Percentiles rank a stretch among this genome's conserved stretches.
These are phyloP conservation scores for Spermophilus dauricus DNA, from an alignment of 2,113 vertebrate genomes.

Conservation along the genomic window DNA sequence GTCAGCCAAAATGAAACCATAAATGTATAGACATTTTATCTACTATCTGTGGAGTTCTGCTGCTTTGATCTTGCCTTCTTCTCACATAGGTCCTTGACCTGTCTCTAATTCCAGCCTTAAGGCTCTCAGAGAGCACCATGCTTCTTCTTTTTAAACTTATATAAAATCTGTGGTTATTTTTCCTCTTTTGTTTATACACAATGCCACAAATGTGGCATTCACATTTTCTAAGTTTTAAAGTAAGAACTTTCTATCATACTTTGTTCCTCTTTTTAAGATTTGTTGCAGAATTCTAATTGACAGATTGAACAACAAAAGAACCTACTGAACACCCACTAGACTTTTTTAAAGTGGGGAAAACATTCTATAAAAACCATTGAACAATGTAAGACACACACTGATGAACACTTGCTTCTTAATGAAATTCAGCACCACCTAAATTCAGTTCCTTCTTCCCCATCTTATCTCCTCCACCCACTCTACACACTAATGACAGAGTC, in stretches of 20 bases:
- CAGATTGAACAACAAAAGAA: slow-evolving; percentile 76
- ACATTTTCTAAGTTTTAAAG: slow-evolving; percentile 75
- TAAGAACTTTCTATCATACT: slow-evolving; percentile 58
- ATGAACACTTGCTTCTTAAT: slow-evolving; percentile 68
- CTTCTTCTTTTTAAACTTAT: slow-evolving; percentile 63
- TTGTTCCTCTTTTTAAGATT: slow-evolving; percentile 80
- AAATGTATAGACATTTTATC: slow-evolving; percentile 8
- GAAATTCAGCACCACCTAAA: slow-evolving; percentile 71
- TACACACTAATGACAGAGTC: not conserved
- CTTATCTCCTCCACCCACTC: not conserved
- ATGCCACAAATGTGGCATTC: not conserved
- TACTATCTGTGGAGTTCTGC: not conserved
- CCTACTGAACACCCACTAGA: slow-evolving; percentile 12
- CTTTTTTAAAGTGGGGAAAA: slow-evolving; percentile 58
- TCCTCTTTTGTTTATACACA: slow-evolving; percentile 30
- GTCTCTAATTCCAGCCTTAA: not conserved
- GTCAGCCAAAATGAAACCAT: slow-evolving; percentile 31
- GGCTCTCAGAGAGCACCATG: not conserved
- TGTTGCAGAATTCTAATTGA: slow-evolving; percentile 79
- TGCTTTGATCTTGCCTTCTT: not conserved
- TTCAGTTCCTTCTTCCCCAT: slow-evolving; percentile 75
- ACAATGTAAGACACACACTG: slow-evolving; percentile 57
- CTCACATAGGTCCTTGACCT: not conserved
- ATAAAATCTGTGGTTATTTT: slow-evolving; percentile 66
- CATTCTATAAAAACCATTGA: slow-evolving; percentile 42